Conservation (phyloP, 64 coral and sea anemone genomes). For the Dendrophyllia cribrosa region DNA sequence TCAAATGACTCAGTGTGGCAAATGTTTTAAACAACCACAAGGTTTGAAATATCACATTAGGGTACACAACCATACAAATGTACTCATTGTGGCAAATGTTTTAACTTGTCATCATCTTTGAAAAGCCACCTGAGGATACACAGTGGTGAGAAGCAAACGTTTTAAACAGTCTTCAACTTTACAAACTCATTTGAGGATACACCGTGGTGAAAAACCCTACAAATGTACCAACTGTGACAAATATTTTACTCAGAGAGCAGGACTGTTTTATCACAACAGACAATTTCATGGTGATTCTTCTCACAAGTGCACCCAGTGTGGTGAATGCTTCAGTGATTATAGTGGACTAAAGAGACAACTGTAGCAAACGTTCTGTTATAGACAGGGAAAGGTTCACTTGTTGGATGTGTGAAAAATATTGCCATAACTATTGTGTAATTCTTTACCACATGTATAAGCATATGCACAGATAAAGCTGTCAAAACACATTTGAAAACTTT, state of each 20-base stretch:
- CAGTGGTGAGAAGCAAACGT: background rate
- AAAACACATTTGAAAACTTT: no score
- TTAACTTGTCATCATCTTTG: background rate
- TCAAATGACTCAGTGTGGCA: background rate
- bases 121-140: background rate
- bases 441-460: slow-evolving; percentile 6
- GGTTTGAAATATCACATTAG: background rate
- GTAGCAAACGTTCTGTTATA: background rate
- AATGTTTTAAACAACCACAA: background rate
- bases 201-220: background rate
- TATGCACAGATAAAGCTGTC: background rate
- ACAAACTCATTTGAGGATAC: background rate
- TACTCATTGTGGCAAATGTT: background rate
- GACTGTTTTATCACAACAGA: background rate
- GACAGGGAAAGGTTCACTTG: background rate
- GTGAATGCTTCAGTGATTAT: background rate
- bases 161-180: background rate
- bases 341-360: background rate
- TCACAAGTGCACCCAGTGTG: background rate
- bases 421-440: background rate
- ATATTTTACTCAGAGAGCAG: background rate
- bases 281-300: background rate
- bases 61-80: background rate
- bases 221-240: background rate
- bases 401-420: background rate